phyloP scores from a whole-genome alignment of 2,113 vertebrate species.

The Cranoglanis bouderius region DNA sequence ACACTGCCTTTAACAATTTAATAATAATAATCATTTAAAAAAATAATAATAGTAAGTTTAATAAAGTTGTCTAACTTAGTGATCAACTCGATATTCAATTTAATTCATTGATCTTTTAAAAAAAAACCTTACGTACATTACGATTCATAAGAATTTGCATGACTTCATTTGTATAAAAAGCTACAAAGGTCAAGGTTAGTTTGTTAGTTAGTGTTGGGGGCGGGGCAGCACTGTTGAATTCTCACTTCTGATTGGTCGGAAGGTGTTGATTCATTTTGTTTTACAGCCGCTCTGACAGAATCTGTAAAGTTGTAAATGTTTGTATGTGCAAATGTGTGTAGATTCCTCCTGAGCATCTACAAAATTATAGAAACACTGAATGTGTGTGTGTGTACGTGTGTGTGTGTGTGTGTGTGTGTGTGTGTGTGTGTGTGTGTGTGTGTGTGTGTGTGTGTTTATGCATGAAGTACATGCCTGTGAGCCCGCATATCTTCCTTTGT shows the following conservation, averaged over 20 bases:
- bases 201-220: background rate
- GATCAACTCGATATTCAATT: background rate
- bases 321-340: background rate
- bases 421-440: background rate
- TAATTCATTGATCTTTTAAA: background rate
- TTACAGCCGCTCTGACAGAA: background rate
- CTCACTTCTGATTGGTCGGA: background rate
- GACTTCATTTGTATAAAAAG: background rate
- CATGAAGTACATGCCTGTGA: background rate
- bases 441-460: background rate
- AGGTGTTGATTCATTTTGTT: background rate
- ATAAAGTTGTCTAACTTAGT: background rate
- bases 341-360: background rate
- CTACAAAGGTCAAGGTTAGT: background rate
- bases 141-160: background rate
- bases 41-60: background rate
- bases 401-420: constrained; percentile 2
- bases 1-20: background rate
- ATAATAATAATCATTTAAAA: background rate
- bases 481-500: background rate
- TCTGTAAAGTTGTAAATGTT: background rate
- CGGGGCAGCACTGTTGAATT: background rate
- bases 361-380: background rate
- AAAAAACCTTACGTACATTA: background rate
- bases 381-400: constrained; percentile 3